Conservation (phyloP, 2,113 vertebrate species). For the Ciconia stormi region DNA sequence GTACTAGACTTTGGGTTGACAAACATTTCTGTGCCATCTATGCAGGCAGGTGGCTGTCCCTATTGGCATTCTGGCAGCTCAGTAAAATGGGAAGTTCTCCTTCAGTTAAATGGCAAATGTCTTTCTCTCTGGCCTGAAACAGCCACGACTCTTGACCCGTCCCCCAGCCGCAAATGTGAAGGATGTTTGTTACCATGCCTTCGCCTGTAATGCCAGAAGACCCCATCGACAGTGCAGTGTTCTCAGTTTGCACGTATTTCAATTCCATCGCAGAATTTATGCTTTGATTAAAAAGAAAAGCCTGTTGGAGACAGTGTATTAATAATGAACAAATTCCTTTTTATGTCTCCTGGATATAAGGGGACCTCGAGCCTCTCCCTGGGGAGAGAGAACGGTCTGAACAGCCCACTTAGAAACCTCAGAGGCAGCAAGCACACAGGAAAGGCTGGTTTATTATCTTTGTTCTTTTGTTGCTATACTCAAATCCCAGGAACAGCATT, state of each 20-base stretch:
- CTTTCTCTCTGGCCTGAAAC: not conserved
- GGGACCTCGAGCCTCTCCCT: not conserved
- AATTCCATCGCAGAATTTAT: not conserved
- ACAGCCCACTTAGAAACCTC: not conserved
- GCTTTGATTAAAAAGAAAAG: not conserved
- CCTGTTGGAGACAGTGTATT: not conserved
- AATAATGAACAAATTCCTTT: slow-evolving; percentile 35
- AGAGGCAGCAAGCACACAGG: not conserved
- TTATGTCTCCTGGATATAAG: slow-evolving; percentile 18
- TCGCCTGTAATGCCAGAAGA: accelerated
- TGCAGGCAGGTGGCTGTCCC: not conserved
- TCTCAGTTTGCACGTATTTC: not conserved
- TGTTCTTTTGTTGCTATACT: not conserved
- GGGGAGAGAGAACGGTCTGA: not conserved
- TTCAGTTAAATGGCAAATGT: not conserved
- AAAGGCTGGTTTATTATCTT: not conserved
- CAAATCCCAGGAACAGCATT: not conserved
- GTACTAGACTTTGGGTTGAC: not conserved
- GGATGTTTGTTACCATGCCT: not conserved
- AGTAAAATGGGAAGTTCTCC: not conserved
- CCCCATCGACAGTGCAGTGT: accelerated
- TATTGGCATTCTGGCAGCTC: not conserved
- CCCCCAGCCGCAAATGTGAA: not conserved
- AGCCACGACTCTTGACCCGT: not conserved
- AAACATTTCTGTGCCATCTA: not conserved